Conservation (phyloP, 2,888 invertebrate genomes). For the Orthosia gothica region DNA sequence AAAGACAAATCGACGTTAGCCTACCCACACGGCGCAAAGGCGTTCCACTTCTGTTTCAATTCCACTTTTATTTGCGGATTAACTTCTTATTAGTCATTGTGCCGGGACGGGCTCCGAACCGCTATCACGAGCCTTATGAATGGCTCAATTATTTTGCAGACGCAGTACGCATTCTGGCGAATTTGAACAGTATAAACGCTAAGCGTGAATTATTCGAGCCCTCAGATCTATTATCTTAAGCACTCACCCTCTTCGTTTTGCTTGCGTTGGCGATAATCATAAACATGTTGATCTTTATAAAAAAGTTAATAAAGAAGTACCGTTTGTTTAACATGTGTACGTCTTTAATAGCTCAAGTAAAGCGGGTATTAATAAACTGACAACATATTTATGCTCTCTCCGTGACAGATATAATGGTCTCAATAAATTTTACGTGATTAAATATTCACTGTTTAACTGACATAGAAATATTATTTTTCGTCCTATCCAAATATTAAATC, state of each 20-base stretch:
- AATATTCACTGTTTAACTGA: slow-evolving; percentile 72
- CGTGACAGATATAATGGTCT: slow-evolving; percentile 81
- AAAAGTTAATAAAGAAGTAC: slow-evolving; percentile 66
- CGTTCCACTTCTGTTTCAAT: slow-evolving; percentile 91
- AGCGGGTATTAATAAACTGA: slow-evolving; percentile 84
- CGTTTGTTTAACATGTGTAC: slow-evolving; percentile 81
- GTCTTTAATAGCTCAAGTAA: slow-evolving; percentile 77
- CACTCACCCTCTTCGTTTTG: slow-evolving; percentile 44
- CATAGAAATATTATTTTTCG: slow-evolving; percentile 71
- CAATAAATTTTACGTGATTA: slow-evolving; percentile 84
- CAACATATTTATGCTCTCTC: slow-evolving; percentile 84
- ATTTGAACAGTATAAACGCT: slow-evolving; percentile 70
- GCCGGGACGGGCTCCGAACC: slow-evolving; percentile 82
- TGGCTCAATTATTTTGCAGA: slow-evolving; percentile 90
- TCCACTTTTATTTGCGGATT: slow-evolving; percentile 92
- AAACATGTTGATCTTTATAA: slow-evolving; percentile 73
- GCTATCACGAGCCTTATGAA: slow-evolving; percentile 90
- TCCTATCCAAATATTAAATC: slow-evolving; percentile 30
- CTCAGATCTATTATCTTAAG: slow-evolving; percentile 60
- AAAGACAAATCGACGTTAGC: slow-evolving; percentile 91
- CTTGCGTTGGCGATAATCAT: slow-evolving; percentile 62
- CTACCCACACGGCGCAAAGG: slow-evolving; percentile 91
- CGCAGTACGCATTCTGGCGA: slow-evolving; percentile 77
- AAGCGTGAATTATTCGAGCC: slow-evolving; percentile 69
- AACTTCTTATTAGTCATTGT: slow-evolving; percentile 92